Percentiles rank a stretch among this genome's conserved stretches.
Conservation (phyloP, 1,140 invertebrate genomes). For the Callitettix versicolor region DNA sequence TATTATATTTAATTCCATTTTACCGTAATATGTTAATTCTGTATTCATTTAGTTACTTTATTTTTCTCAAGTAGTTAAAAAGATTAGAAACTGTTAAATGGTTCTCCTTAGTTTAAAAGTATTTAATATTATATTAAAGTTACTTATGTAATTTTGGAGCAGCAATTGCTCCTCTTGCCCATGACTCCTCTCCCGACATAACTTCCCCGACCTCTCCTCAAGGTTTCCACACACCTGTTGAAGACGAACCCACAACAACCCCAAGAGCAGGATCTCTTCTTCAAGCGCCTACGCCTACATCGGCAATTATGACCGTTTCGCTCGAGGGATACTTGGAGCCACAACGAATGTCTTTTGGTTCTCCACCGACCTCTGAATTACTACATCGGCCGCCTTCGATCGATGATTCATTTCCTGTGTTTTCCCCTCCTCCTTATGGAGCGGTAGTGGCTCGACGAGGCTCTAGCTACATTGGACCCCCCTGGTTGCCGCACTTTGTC, state of each 20-base stretch:
- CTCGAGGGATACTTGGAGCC: constrained; percentile 79
- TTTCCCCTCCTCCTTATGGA: constrained; percentile 65
- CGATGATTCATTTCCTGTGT: constrained; percentile 72
- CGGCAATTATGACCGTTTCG: constrained; percentile 69
- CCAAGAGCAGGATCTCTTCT: constrained; percentile 39
- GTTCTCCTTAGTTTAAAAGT: background rate
- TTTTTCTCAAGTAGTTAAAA: too few relatives aligned
- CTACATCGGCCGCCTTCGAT: constrained; percentile 44
- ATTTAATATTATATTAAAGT: background rate
- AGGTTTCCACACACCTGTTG: constrained; percentile 50
- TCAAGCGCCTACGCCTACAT: constrained; percentile 66
- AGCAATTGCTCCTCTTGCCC: constrained; percentile 35
- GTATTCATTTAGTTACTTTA: too few relatives aligned
- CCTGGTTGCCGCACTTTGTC: constrained; percentile 38
- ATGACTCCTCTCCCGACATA: constrained; percentile 39
- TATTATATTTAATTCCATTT: too few relatives aligned
- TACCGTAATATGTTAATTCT: too few relatives aligned
- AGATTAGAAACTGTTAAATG: too few relatives aligned
- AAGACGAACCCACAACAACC: constrained; percentile 38
- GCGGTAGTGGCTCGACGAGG: constrained; percentile 24
- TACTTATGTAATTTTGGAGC: background rate
- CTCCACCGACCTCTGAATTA: constrained; percentile 50
- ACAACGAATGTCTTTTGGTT: constrained; percentile 60
- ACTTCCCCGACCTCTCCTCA: constrained; percentile 47
- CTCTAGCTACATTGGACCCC: constrained; percentile 35